These are phyloP conservation scores for Oeneis ivallda DNA, from an alignment of 2,888 invertebrate genomes.

Conservation along the genomic window DNA sequence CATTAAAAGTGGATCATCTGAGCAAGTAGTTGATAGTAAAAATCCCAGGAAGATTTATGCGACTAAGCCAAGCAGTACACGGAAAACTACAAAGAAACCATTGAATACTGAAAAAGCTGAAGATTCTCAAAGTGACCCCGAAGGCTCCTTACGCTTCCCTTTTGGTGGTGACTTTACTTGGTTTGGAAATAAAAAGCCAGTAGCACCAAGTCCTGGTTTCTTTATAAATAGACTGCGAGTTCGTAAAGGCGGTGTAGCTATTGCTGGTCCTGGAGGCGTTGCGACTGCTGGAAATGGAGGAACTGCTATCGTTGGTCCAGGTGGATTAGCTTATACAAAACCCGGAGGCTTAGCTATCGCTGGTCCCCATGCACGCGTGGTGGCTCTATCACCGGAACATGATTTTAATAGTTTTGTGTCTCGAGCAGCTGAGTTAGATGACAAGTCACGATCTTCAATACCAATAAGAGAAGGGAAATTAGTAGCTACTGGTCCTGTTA, in stretches of 20 bases:
- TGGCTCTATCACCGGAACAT: constrained; percentile 83
- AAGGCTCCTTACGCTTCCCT: constrained; percentile 57
- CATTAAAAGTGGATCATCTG: constrained; percentile 46
- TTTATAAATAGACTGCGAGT: constrained; percentile 87
- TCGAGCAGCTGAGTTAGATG: constrained; percentile 63
- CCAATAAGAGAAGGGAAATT: constrained; percentile 85
- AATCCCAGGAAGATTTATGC: constrained; percentile 55
- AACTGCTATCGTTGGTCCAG: constrained; percentile 90
- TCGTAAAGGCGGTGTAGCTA: constrained; percentile 88
- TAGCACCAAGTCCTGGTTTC: constrained; percentile 81
- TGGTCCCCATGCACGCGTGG: constrained; percentile 86
- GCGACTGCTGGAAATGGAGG: constrained; percentile 91
- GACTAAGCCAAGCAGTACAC: constrained; percentile 45
- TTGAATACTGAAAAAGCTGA: constrained; percentile 31
- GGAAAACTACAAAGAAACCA: constrained; percentile 53
- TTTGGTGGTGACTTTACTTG: constrained; percentile 54
- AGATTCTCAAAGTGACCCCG: constrained; percentile 49
- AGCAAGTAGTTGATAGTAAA: constrained; percentile 51
- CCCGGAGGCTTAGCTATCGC: constrained; percentile 89
- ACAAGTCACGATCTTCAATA: constrained; percentile 63
- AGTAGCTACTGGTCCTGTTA: constrained; percentile 87
- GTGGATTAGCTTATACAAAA: constrained; percentile 88
- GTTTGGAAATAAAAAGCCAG: constrained; percentile 60
- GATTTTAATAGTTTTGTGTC: constrained; percentile 81
- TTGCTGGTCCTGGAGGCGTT: constrained; percentile 91